Evolutionary conservation across 2,888 invertebrate genomes (phyloP).

Genomic region (Tiliacea citrago): DNA sequence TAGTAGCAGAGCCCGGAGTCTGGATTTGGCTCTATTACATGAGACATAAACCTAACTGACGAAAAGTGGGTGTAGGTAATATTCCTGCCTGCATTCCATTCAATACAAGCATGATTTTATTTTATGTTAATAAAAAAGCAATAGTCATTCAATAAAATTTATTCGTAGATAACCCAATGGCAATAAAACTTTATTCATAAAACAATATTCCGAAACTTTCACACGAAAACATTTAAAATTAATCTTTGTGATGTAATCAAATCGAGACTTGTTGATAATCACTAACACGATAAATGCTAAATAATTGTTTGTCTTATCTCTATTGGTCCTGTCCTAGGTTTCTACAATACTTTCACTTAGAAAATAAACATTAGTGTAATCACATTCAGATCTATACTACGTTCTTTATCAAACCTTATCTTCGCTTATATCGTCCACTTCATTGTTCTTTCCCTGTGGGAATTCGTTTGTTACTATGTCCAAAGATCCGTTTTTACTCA

Average conservation of each 20-base stretch:
- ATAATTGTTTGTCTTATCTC: conserved; percentile 48
- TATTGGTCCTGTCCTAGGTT: conserved; percentile 38
- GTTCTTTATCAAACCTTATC: conserved; percentile 79
- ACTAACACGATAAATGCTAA: conserved; percentile 47
- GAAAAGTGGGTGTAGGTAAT: not conserved
- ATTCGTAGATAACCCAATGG: conserved; percentile 50
- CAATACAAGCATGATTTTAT: not conserved
- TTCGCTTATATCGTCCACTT: conserved; percentile 82
- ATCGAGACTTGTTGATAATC: conserved; percentile 44
- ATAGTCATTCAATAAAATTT: conserved; percentile 41
- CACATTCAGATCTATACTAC: conserved; percentile 48
- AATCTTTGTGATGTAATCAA: conserved; percentile 53
- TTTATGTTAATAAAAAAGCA: conserved; percentile 14
- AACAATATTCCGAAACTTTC: conserved; percentile 49
- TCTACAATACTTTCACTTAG: conserved; percentile 54
- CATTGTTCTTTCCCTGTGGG: conserved; percentile 78
- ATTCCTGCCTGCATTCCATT: not conserved
- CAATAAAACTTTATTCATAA: conserved; percentile 55
- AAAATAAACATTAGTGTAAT: conserved; percentile 49
- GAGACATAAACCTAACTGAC: not conserved
- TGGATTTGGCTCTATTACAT: not conserved
- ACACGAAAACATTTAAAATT: conserved; percentile 46
- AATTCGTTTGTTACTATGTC: conserved; percentile 85
- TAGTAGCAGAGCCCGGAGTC: not conserved
- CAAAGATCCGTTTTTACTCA: conserved; percentile 86